Evolutionary conservation across 2,888 invertebrate species (phyloP), one percentile per base, ranked within the genome.

Genomic region (Diploptera punctata): DNA sequence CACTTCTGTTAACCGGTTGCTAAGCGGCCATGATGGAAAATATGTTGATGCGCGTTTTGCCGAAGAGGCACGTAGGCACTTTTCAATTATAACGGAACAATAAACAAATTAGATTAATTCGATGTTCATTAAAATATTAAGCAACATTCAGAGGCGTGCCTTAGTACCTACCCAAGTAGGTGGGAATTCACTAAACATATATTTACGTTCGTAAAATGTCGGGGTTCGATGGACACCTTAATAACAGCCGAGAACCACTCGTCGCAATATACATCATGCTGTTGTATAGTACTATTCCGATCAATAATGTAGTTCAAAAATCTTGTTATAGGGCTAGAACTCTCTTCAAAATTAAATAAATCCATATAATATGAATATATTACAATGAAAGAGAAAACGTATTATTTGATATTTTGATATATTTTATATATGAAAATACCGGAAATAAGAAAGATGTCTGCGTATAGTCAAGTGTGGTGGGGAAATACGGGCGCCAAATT

Each of bases 11-110:
- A 72, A 72, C 74, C 60, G 72, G 75, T 73, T 73, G 68, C 73
- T 65, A 71, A 60, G 73, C 75, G 71, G 75, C 75, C 75, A 75
- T 75, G 71, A 71, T 75, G 75, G 65, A n/a, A 60, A 29, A 69
- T 52, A 29, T 69, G 60, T 60, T 47, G 60, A 9, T 31, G 67
- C 54, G 29, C 29, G 19, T 24, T 38, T 47, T 26, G 43, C 33
- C 33, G 19, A 4, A 54, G 43, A 43, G 61, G 70, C 67, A 71
- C 71, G 73, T 73, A 71, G 68, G 68, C 75, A 73, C 62, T 38
- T 71, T 71, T 62, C 21, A 16, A n/a, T 54, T n/a, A 24, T 44
- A 21, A 29, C 9, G 10, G 31, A 44, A 61, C 61, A 68, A 5
- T 54, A 68, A n/a, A 52, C 52, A 21, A 68, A 33, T 33, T 33